A percentile compares a stretch with the other conserved stretches of the same genome.
Conservation (phyloP, 2,797 vertebrate genomes). For the Eulemur albifrons region DNA sequence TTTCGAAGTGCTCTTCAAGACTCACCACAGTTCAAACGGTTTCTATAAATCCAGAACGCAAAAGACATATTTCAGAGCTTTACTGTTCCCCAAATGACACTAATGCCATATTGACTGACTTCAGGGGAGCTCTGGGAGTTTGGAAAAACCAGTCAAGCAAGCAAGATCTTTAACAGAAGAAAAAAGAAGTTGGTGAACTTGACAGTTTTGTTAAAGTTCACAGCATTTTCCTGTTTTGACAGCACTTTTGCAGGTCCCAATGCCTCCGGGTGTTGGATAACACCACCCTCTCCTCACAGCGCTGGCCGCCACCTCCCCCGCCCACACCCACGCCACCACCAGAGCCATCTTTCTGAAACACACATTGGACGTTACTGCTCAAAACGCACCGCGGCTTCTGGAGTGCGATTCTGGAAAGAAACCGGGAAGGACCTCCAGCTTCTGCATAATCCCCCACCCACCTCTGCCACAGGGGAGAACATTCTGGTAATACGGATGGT, state of each 20-base stretch:
- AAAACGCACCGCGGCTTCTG: background rate
- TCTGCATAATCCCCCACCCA: background rate
- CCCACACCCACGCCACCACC: background rate
- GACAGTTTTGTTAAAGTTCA: slow-evolving; percentile 20
- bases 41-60: slow-evolving; percentile 75
- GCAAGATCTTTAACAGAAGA: slow-evolving; percentile 68
- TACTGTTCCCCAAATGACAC: slow-evolving; percentile 79
- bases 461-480: background rate
- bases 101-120: slow-evolving; percentile 77
- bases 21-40: slow-evolving; percentile 74
- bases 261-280: background rate
- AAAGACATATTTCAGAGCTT: slow-evolving; percentile 78
- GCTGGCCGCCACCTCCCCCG: background rate
- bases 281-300: background rate
- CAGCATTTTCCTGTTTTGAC: background rate
- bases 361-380: background rate
- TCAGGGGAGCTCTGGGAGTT: slow-evolving; percentile 69
- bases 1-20: slow-evolving; percentile 69
- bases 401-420: background rate
- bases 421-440: rapidly evolving
- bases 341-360: background rate
- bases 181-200: slow-evolving; percentile 69
- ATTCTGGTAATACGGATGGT: background rate
- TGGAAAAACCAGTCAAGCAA: slow-evolving; percentile 71
- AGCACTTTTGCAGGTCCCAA: background rate